Evolutionary conservation across 2,113 vertebrate species (phyloP).

Genomic region (Colius striatus): DNA sequence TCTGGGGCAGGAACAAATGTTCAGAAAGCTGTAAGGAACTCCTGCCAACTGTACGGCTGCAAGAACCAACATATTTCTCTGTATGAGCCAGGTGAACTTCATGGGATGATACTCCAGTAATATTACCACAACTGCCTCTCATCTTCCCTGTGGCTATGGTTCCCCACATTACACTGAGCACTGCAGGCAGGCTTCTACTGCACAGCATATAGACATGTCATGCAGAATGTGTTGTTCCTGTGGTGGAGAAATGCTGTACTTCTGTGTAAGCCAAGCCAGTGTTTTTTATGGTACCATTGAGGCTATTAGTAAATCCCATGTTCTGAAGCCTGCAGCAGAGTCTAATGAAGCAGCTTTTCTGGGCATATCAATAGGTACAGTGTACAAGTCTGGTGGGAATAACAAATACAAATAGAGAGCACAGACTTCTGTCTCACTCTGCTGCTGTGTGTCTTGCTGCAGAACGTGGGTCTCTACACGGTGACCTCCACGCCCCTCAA

Average conservation of each 20-base stretch:
- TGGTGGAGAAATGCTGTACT: neutral
- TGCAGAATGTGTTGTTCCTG: neutral
- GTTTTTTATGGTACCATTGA: neutral
- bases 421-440: neutral
- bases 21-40: neutral
- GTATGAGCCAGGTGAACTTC: neutral
- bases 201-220: neutral
- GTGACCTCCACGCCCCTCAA: conserved; percentile 94
- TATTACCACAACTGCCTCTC: neutral
- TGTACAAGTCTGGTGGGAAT: neutral
- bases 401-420: rapidly evolving
- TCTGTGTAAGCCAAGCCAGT: neutral
- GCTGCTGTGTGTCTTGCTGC: conserved; percentile 12
- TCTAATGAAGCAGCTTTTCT: neutral
- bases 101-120: neutral
- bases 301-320: neutral
- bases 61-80: neutral
- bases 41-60: neutral
- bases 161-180: too few relatives aligned
- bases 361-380: neutral
- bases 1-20: neutral
- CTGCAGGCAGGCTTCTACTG: neutral
- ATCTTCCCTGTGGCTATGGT: rapidly evolving
- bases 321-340: neutral
- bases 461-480: conserved; percentile 92